Evolutionary conservation across 2,888 invertebrate species (phyloP), one percentile per base, ranked within the genome.

Genomic region (Embidobia sp.): DNA sequence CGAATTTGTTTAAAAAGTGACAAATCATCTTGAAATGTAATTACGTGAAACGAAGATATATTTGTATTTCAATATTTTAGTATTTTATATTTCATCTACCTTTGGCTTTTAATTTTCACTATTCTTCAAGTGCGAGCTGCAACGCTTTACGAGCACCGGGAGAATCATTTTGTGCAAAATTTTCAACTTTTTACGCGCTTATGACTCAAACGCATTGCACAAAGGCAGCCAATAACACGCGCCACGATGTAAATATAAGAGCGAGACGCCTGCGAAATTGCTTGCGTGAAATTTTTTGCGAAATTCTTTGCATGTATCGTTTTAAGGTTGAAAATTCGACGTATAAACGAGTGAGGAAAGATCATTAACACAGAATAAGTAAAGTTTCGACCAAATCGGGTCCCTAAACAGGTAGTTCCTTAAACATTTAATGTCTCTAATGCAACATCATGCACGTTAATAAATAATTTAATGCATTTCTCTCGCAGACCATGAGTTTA

Each of bases 51-150:
- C n/a, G n/a, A n/a, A n/a, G n/a, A n/a, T n/a, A n/a, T n/a, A n/a
- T n/a, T n/a, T n/a, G n/a, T n/a, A n/a, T n/a, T n/a, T n/a, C n/a
- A n/a, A n/a, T n/a, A n/a, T n/a, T n/a, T n/a, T n/a, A n/a, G n/a
- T n/a, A n/a, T n/a, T n/a, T n/a, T n/a, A n/a, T n/a, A n/a, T n/a
- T n/a, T n/a, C n/a, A n/a, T n/a, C n/a, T n/a, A n/a, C n/a, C n/a
- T 40, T 72, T 67, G 61, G 77, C 67, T 67, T 77, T 77, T 77
- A 77, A 77, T 77, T 77, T 77, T 67, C 37, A 66, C 44, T 63
- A 37, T 55, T 55, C 42, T 42, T 48, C 53, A 4, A 37, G 46
- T 18, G 46, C 26, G 19, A 61, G 33, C 8, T 48, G 46, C 33
- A 59, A 27, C 49, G 49, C 61, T 73, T 77, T 72, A 77, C 66